Percentiles rank a stretch among this genome's conserved stretches.
Evolutionary conservation across 2,888 invertebrate species (phyloP).

Genomic region (Caradrina clavipalpis): DNA sequence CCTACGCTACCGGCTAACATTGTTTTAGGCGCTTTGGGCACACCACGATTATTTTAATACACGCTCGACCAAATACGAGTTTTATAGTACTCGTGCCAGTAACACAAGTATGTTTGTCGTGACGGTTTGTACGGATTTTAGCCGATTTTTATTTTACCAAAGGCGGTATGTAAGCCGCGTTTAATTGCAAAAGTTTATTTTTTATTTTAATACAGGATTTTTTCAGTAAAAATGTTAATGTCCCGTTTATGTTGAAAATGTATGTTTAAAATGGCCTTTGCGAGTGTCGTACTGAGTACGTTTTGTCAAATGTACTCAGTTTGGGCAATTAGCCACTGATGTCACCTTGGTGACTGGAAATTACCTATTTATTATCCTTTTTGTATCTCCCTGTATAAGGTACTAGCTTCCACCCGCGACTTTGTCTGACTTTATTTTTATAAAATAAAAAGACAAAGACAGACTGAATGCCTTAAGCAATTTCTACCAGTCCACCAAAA

Average conservation of each 20-base stretch:
- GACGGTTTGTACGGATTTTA: slow-evolving; percentile 36
- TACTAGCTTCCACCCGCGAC: too few species aligned
- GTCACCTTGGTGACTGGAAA: too few species aligned
- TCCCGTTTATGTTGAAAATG: slow-evolving; percentile 1
- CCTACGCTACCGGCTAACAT: slow-evolving; percentile 35
- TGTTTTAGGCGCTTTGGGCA: slow-evolving; percentile 46
- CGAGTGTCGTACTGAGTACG: background rate
- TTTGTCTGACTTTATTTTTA: too few species aligned
- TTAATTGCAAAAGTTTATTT: slow-evolving; percentile 58
- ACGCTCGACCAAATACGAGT: slow-evolving; percentile 31
- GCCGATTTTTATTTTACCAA: slow-evolving; percentile 53
- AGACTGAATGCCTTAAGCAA: too few species aligned
- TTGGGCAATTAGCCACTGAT: too few species aligned
- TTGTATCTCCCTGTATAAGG: too few species aligned
- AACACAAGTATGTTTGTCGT: slow-evolving; percentile 47
- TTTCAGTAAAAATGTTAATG: slow-evolving; percentile 32
- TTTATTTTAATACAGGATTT: slow-evolving; percentile 34
- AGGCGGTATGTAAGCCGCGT: slow-evolving; percentile 46
- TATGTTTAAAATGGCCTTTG: slow-evolving; percentile 4
- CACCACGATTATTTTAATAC: slow-evolving; percentile 35
- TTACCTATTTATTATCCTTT: too few species aligned
- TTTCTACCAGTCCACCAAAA: too few species aligned
- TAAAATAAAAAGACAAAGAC: too few species aligned
- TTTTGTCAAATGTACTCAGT: too few species aligned
- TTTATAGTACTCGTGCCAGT: slow-evolving; percentile 25